phyloP scores from a whole-genome alignment of 2,888 invertebrate genomes.

The Drosophila paranaensis region DNA sequence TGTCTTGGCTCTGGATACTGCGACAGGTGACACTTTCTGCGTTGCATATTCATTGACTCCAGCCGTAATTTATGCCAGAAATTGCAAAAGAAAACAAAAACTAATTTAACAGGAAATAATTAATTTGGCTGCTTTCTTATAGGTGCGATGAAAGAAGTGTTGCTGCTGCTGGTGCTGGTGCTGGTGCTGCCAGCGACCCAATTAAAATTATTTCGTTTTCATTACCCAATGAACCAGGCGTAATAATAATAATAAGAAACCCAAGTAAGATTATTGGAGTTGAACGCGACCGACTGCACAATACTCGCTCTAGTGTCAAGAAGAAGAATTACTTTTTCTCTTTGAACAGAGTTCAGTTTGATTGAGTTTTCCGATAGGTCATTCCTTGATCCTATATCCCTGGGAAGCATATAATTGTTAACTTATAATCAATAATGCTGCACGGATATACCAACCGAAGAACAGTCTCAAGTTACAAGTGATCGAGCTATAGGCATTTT shows the following conservation, averaged over 20 bases:
- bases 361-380: not conserved
- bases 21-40: slow-evolving; percentile 71
- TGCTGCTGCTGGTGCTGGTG: slow-evolving; percentile 5
- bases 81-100: slow-evolving; percentile 42
- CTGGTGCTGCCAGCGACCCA: slow-evolving; percentile 37
- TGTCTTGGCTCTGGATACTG: slow-evolving; percentile 13
- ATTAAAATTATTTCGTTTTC: slow-evolving; percentile 80
- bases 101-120: slow-evolving; percentile 80
- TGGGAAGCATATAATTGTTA: too few species aligned
- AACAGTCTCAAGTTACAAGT: not conserved
- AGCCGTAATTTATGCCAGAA: slow-evolving; percentile 64
- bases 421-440: too few species aligned
- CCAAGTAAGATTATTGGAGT: not conserved
- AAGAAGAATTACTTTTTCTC: not conserved
- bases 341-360: too few species aligned
- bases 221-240: slow-evolving; percentile 74
- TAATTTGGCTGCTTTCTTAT: slow-evolving; percentile 59
- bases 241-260: slow-evolving; percentile 58
- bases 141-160: slow-evolving; percentile 32
- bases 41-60: slow-evolving; percentile 50
- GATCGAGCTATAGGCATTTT: not conserved
- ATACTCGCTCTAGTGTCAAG: not conserved
- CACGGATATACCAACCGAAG: not conserved
- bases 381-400: not conserved
- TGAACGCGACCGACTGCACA: not conserved